Evolutionary conservation across 2,888 invertebrate genomes (phyloP), one percentile per base, ranked within the genome.

Genomic region (Agriopis aurantiaria): DNA sequence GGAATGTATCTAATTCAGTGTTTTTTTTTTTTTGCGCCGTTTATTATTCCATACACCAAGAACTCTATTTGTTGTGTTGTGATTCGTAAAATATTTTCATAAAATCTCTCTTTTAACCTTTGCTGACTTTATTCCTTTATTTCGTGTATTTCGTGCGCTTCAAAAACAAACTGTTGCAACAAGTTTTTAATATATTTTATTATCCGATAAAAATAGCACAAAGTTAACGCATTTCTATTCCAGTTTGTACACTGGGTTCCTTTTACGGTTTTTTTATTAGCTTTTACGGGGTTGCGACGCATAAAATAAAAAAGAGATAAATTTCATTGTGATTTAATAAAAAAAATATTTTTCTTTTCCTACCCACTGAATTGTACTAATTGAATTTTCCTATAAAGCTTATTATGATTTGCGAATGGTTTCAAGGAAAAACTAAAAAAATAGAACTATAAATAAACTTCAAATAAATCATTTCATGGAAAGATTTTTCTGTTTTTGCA

Each of bases 251-350:
- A 63, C 45, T 43, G 58, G 53, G 57, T 69, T 64, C 60, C 48
- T 57, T 72, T 72, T 65, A 71, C 63, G 59, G 40, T 51, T 17
- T 48, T 67, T 71, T 64, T 67, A 67, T 67, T 67, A 60, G 57
- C 23, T 40, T 63, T 67, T 46, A 64, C 59, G 33, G 60, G 59
- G 56, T 60, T 52, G 23, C 40, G 43, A n/a, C 49, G 51, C 40
- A 60, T 60, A 52, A 48, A 63, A 69, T 52, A 65, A 57, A 71
- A 64, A 61, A 67, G 59, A n/a, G 43, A 60, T 51, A 45, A 64
- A 63, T 66, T 66, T 67, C 59, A 41, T 55, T 12, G 56, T 33
- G 51, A 58, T 59, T 63, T 65, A 14, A 69, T 23, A 45, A 23
- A 23, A 23, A 23, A 52, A 51, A 33, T 69, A 45, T 69, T 69